Evolutionary conservation across 2,113 vertebrate species (phyloP), one percentile per base, ranked within the genome.

Genomic region (Neopipo cinnamomea): DNA sequence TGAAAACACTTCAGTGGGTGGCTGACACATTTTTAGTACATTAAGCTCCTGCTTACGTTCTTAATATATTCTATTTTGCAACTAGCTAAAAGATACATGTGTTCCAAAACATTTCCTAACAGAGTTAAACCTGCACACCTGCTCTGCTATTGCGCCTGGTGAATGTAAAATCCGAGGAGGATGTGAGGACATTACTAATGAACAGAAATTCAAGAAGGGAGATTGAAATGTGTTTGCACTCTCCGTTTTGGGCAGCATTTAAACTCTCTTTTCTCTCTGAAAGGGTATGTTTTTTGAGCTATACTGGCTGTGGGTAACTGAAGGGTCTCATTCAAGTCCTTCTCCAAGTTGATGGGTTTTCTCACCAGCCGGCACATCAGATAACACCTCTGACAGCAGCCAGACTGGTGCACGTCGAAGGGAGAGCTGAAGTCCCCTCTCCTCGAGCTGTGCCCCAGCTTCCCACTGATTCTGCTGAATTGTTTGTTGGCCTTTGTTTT

Each of bases 61-160:
- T 85, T 95, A 91, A 79, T 75, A 73, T 68, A 84, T 86, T 91
- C 92, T 95, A 81, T 93, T 96, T 80, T 75, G 91, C 90, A 94
- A 47, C 71, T 37, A 52, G 85, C 91, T 96, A 93, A 53, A 89
- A 94, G 91, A 89, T 87, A 83, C 85, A 92, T 80, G 93, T 95
- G 95, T 96, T 95, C 95, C 96, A 92, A 95, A 97, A 93, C 92
- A 95, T 96, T 89, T 89, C 94, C 96, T 96, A 95, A 94, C 96
- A 92, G 96, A 96, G 95, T 95, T 94, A 94, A 96, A 93, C 50
- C 95, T 96, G 96, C 93, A 94, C 95, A 96, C 95, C 93, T 96
- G 95, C 95, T 96, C 93, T 94, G 93, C 59, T 88, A 56, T 84
- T 95, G 95, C 30, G 3, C 35, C 65, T 77, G 82, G 88, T 96